phyloP scores from a whole-genome alignment of 2,113 vertebrate genomes.

The Notarius quadriscutis region DNA sequence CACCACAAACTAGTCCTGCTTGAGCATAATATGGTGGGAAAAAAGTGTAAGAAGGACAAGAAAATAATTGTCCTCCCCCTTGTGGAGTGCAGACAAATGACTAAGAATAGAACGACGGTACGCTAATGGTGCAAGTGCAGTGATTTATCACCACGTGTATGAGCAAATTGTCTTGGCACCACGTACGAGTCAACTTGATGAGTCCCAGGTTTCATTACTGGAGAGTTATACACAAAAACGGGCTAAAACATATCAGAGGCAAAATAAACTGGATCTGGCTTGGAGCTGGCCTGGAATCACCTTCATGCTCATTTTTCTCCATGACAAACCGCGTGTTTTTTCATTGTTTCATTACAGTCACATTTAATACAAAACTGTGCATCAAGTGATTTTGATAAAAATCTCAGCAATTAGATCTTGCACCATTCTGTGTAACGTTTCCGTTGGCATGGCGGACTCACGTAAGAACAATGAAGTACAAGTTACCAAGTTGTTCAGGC shows the following conservation, averaged over 20 bases:
- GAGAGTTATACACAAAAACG: background rate
- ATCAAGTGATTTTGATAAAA: background rate
- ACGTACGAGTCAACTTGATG: conserved; percentile 25
- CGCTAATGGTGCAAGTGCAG: conserved; percentile 25
- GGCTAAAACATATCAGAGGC: background rate
- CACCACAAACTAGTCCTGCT: conserved; percentile 2
- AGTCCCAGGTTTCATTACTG: conserved; percentile 28
- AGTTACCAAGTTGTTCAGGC: conserved; percentile 59
- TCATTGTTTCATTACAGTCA: conserved; percentile 7
- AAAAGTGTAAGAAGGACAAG: background rate
- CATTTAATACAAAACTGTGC: background rate
- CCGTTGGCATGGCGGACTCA: background rate
- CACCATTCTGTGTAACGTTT: background rate
- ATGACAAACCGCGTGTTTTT: background rate
- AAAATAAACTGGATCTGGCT: background rate
- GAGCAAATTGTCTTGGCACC: conserved; percentile 27
- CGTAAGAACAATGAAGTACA: conserved; percentile 52
- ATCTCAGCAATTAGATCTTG: background rate
- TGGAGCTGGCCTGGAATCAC: conserved; percentile 12
- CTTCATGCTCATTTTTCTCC: conserved; percentile 15
- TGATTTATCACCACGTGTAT: conserved; percentile 27
- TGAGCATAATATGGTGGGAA: background rate
- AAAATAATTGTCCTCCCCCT: background rate
- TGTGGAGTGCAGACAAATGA: background rate
- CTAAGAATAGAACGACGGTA: conserved; percentile 26